A percentile compares a stretch with the other conserved stretches of the same genome.
Evolutionary conservation across 2,888 invertebrate genomes (phyloP).

Genomic region (Parnassius smintheus): DNA sequence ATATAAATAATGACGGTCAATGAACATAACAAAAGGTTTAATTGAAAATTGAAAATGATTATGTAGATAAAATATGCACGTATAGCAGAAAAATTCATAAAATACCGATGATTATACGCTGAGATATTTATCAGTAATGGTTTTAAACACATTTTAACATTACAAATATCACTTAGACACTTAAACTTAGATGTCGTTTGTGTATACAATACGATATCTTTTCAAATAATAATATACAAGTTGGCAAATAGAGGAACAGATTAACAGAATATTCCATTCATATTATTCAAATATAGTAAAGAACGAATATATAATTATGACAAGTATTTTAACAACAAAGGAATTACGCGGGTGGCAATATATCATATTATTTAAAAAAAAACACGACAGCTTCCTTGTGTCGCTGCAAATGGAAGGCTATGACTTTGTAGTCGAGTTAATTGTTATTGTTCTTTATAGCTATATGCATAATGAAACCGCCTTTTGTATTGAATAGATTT

Average conservation of each 20-base stretch:
- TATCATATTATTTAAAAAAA: conserved; percentile 35
- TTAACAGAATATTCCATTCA: neutral
- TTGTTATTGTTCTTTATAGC: conserved; percentile 20
- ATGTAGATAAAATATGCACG: too few relatives aligned
- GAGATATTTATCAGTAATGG: conserved; percentile 4
- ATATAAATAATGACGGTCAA: too few relatives aligned
- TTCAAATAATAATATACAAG: too few relatives aligned
- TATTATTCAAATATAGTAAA: conserved; percentile 2
- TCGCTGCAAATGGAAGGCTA: conserved; percentile 30
- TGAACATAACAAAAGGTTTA: too few relatives aligned
- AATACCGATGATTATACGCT: conserved; percentile 3
- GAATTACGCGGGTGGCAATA: conserved; percentile 35
- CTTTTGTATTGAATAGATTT: conserved; percentile 3
- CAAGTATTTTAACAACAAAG: conserved; percentile 26
- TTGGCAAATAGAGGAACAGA: neutral
- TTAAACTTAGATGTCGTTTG: neutral
- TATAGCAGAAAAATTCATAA: neutral
- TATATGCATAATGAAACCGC: conserved; percentile 21
- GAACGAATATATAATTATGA: conserved; percentile 14
- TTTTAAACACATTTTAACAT: conserved; percentile 8
- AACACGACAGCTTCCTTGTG: conserved; percentile 36
- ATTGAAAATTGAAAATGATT: too few relatives aligned
- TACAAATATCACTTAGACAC: conserved; percentile 2
- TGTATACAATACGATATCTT: too few relatives aligned
- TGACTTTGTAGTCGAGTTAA: conserved; percentile 23